These are phyloP conservation scores for Tragelaphus scriptus DNA, from an alignment of 2,113 vertebrate genomes.

Conservation along the genomic window DNA sequence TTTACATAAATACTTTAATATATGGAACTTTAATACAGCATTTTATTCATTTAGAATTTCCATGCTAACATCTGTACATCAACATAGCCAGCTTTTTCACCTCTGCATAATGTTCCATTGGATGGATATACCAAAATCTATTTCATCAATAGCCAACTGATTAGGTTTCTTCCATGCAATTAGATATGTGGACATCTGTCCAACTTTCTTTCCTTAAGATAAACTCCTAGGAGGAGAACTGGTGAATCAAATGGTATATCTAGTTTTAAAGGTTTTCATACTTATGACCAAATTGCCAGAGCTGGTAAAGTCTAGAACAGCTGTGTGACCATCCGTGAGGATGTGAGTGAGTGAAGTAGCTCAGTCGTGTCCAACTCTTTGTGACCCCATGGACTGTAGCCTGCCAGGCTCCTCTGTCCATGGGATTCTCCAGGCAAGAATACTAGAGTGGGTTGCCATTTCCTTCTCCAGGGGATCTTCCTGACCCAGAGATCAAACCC, in stretches of 20 bases:
- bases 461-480: too few relatives aligned
- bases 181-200: background rate
- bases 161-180: background rate
- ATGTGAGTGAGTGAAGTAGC: too few relatives aligned
- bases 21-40: background rate
- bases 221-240: background rate
- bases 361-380: too few relatives aligned
- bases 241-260: background rate
- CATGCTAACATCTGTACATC: background rate
- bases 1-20: background rate
- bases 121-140: background rate
- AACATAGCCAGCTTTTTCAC: background rate
- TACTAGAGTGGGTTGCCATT: too few relatives aligned
- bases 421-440: too few relatives aligned
- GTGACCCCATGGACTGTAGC: too few relatives aligned
- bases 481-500: too few relatives aligned
- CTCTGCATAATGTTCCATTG: background rate
- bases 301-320: background rate
- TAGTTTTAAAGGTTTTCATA: background rate
- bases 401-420: too few relatives aligned
- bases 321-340: background rate
- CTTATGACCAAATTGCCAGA: background rate
- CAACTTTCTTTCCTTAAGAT: background rate
- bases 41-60: background rate
- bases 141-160: background rate